Percentiles rank a stretch among this genome's conserved stretches.
Conservation (phyloP, 2,888 invertebrate species). For the Hemaris fuciformis region DNA sequence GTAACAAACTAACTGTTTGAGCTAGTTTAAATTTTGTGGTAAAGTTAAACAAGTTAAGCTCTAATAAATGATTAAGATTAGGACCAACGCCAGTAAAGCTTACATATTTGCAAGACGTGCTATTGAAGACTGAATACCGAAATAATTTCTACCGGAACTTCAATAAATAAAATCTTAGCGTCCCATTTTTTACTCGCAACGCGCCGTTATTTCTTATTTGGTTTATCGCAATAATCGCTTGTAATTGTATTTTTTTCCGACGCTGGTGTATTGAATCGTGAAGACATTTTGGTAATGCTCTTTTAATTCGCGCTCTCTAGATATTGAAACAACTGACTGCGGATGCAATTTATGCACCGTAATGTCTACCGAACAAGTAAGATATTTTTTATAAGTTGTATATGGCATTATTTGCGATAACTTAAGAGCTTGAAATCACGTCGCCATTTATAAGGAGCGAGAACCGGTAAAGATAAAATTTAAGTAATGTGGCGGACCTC, state of each 20-base stretch:
- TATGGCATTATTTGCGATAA: background rate
- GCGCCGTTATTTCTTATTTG: background rate
- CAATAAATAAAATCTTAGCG: background rate
- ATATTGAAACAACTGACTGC: background rate
- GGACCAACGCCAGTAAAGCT: too few species aligned
- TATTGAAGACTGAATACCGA: too few species aligned
- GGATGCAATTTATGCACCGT: background rate
- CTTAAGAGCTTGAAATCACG: background rate
- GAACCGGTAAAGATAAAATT: background rate
- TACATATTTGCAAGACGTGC: too few species aligned
- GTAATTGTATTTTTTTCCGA: background rate
- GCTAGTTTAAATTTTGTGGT: too few species aligned
- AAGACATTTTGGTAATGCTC: background rate
- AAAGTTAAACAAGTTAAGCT: too few species aligned
- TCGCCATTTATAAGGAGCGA: background rate
- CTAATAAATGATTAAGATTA: too few species aligned
- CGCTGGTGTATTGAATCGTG: background rate
- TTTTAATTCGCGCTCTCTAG: background rate
- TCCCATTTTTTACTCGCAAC: background rate
- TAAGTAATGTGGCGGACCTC: background rate
- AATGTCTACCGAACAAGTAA: background rate
- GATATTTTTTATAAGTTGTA: background rate
- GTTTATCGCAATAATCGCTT: conserved; percentile 1
- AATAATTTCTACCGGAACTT: background rate
- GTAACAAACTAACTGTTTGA: too few species aligned